Conservation (phyloP, 2,113 vertebrate genomes). For the Solea solea region DNA sequence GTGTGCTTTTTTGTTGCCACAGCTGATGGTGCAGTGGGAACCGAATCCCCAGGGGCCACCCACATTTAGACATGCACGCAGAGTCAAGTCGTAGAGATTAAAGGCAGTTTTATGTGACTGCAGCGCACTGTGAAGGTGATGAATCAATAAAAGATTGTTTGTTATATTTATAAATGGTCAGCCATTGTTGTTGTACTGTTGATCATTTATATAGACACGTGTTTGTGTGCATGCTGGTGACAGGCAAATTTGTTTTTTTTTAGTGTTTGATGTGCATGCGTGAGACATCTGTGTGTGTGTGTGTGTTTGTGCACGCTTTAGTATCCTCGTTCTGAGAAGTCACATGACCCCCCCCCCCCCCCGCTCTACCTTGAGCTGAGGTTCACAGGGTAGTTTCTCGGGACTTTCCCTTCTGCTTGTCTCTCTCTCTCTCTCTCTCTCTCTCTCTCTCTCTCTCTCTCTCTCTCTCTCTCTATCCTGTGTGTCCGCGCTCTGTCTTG, state of each 20-base stretch:
- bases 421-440: slow-evolving; percentile 57
- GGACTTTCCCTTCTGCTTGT: slow-evolving; percentile 80
- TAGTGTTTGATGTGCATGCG: slow-evolving; percentile 44
- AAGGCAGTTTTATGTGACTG: neutral
- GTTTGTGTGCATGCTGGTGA: neutral
- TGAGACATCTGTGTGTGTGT: slow-evolving; percentile 45
- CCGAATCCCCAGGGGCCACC: slow-evolving; percentile 28
- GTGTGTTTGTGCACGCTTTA: slow-evolving; percentile 60
- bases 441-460: slow-evolving; percentile 48
- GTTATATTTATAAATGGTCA: too few species aligned
- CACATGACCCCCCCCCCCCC: slow-evolving; percentile 74
- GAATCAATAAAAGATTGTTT: too few species aligned
- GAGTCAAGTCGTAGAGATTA: slow-evolving; percentile 30
- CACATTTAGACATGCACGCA: slow-evolving; percentile 8
- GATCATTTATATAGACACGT: too few species aligned
- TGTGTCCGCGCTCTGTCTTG: too few species aligned
- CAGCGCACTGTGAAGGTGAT: neutral
- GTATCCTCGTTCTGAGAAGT: slow-evolving; percentile 83
- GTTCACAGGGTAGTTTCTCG: slow-evolving; percentile 78
- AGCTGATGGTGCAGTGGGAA: slow-evolving; percentile 27
- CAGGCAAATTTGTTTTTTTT: slow-evolving; percentile 23
- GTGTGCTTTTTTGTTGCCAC: slow-evolving; percentile 13
- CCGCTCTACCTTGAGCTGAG: slow-evolving; percentile 70
- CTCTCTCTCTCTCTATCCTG: slow-evolving; percentile 16
- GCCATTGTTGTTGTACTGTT: too few species aligned